Conservation (phyloP, 1,140 invertebrate species). For the Colletes gigas region DNA sequence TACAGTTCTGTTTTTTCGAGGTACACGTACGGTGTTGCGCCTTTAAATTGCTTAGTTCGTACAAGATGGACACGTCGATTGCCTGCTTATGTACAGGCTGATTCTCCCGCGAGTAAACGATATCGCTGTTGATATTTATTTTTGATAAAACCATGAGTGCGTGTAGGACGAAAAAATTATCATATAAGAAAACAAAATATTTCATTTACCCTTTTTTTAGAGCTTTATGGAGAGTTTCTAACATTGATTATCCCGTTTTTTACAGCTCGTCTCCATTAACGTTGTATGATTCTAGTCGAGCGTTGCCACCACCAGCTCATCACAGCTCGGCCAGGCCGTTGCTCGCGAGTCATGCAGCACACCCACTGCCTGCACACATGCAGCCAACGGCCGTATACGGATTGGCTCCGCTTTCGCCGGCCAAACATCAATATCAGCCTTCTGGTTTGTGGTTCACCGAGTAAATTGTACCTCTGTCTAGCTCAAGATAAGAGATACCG, state of each 20-base stretch:
- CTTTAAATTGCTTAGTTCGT: not conserved
- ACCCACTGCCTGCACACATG: constrained; percentile 92
- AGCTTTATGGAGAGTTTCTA: constrained; percentile 67
- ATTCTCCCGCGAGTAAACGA: too few species aligned
- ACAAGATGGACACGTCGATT: constrained; percentile 7
- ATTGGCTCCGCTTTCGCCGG: constrained; percentile 87
- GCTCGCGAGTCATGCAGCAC: constrained; percentile 86
- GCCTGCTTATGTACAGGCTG: not conserved
- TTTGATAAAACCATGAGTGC: constrained; percentile 16
- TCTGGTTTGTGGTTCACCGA: constrained; percentile 89
- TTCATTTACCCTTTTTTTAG: constrained; percentile 55
- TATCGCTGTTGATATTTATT: not conserved
- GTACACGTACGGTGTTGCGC: too few species aligned
- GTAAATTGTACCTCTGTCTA: constrained; percentile 72
- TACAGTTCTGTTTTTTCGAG: not conserved
- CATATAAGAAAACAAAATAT: constrained; percentile 54
- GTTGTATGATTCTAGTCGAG: constrained; percentile 84
- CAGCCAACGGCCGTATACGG: constrained; percentile 87
- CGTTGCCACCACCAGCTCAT: constrained; percentile 91
- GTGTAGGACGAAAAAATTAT: constrained; percentile 22
- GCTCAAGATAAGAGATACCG: not conserved
- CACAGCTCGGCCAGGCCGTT: constrained; percentile 91
- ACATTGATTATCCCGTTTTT: constrained; percentile 74
- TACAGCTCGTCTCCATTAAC: constrained; percentile 81
- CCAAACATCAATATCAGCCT: constrained; percentile 88